Base-by-base conservation (phyloP, 2,113 vertebrate genomes). In the Pteruthius melanotis region DNA sequence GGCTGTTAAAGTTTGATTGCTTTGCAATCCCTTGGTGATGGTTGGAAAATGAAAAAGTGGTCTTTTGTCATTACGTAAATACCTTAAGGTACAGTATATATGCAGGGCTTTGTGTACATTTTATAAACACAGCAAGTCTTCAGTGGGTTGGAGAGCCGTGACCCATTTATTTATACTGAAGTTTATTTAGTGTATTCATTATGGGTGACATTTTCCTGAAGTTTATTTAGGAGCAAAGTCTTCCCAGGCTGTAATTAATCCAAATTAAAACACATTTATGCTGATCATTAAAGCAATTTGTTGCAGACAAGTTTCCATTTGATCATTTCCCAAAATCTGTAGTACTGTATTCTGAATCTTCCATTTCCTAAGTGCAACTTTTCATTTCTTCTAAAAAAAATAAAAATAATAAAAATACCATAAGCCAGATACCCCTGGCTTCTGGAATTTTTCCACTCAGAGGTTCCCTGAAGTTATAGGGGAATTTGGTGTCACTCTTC, bases 1-100 rank as follows among this genome's bases (percentile, higher is more conserved):
- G 97, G 85, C 97, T 96, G 93, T 97, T 97, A 97, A 92, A 94
- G 86, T 95, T 93, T 92, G 94, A 97, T 97, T 96, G 96, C 95
- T 94, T 91, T 94, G 89, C 91, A 91, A 89, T 97, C 97, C 95
- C 97, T 95, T 86, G 93, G 75, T 95, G 94, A 94, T 31, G 59
- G 87, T 91, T 95, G 87, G 93, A 91, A 97, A 95, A 97, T 94
- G 93, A 96, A 96, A 94, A 95, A 76, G 72, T 90, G 94, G 89
- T 95, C 76, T 77, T 96, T 94, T 93, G 94, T 96, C 82, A 83
- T 91, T 82, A 90, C 37, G 1, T 75, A 90, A 95, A 93, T 93
- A 92, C 91, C 94, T 94, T 84, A 78, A 94, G 75, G 77, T 91
- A 91, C 74, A 84, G 83, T 57, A 63, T 74, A 92, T 93, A 89